Evolutionary conservation across 1,140 invertebrate species (phyloP), one percentile per base, ranked within the genome.

Genomic region (Drosophila nannoptera): DNA sequence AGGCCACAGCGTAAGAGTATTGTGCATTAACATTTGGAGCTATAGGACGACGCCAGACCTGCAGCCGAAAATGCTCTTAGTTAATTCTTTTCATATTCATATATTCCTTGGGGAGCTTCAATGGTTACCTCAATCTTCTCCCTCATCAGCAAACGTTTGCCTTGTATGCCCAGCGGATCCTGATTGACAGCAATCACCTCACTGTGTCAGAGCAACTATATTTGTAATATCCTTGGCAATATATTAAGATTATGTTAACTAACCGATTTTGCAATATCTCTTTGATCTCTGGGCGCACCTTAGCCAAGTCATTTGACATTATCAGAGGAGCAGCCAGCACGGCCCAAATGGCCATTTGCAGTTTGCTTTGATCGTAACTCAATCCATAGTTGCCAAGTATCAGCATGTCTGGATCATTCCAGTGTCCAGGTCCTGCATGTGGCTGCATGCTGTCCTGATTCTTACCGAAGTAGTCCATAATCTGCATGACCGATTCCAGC

Each of bases 311-410:
- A 12, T 93, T 93, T 16, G 96, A 97, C 93, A 98, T 97, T 8
- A 98, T 92, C 0, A 98, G 90, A 0, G 97, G 97, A 0, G 97
- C 94, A 0, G 96, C 95, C 89, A 97, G 91, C 46, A 98, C 93
- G 2, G 95, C 93, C 97, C 97, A 98, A 66, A 98, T 91, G 0
- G 96, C 95, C 95, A 98, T 96, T 91, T 98, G 97, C 0, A 94
- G 91, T 87, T 94, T 93, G 54, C 94, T 93, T 90, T 98, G 96
- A 69, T 96, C 94, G 69, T 93, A 92, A 58, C 94, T 96, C 12
- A 98, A 88, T 3, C 96, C 97, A 90, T 92, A 96, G 89, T 98
- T 97, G 11, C 97, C 97, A 78, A 97, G 93, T 9, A 97, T 90
- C 11, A 88, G 63, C 96, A 97, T 96, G 88, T 98, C 96, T 1